phyloP scores from a whole-genome alignment of 2,113 vertebrate genomes.

The Lepus americanus region DNA sequence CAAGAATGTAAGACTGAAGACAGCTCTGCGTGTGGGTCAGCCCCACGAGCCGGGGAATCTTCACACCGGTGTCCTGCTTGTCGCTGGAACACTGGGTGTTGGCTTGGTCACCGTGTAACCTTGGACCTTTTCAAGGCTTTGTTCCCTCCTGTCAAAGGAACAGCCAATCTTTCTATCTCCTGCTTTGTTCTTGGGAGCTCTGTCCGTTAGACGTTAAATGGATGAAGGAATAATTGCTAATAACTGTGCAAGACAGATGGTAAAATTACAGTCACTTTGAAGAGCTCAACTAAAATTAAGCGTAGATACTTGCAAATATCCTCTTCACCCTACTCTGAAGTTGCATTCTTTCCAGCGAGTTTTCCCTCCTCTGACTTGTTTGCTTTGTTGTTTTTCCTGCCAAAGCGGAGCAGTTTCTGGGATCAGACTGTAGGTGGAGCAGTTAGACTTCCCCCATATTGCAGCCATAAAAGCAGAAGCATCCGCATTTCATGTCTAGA shows the following conservation, averaged over 20 bases:
- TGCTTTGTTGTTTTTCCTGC: background rate
- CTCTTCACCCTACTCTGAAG: background rate
- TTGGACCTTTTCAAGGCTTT: background rate
- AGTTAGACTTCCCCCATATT: background rate
- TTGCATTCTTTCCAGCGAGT: background rate
- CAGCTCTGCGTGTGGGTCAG: rapidly evolving
- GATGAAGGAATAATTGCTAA: background rate
- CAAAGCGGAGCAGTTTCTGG: conserved; percentile 6
- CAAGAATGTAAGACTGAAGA: background rate
- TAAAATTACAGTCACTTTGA: background rate
- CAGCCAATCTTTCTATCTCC: background rate
- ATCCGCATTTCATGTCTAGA: conserved; percentile 70
- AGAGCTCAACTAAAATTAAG: background rate
- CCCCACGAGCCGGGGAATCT: background rate
- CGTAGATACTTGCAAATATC: background rate
- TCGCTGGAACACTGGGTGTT: background rate
- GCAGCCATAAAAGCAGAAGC: background rate
- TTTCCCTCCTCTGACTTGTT: background rate
- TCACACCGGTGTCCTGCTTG: background rate
- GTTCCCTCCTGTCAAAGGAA: background rate
- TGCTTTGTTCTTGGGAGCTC: background rate
- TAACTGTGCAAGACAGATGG: background rate
- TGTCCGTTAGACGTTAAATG: background rate
- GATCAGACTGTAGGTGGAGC: conserved; percentile 72
- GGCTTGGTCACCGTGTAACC: background rate